Percentiles rank a stretch among this genome's conserved stretches.
Conservation (phyloP, 2,888 invertebrate genomes). For the Mesorhabditis spiculigera region DNA sequence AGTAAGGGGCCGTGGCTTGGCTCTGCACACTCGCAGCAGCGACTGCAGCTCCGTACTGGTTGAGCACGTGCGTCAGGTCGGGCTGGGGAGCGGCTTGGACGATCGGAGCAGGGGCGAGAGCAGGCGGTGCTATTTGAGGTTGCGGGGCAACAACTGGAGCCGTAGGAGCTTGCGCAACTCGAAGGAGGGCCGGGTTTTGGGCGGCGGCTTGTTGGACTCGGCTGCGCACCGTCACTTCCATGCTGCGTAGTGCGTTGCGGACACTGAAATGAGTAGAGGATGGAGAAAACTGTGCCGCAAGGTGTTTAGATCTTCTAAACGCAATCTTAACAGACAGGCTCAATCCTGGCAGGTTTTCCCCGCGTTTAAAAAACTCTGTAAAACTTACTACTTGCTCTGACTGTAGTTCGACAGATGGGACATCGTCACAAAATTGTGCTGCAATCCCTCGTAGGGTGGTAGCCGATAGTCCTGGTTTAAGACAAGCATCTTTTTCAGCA, state of each 20-base stretch:
- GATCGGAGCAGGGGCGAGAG: not conserved
- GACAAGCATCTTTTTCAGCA: slow-evolving; percentile 94
- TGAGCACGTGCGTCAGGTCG: slow-evolving; percentile 24
- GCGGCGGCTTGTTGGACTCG: slow-evolving; percentile 11
- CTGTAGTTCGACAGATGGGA: slow-evolving; percentile 40
- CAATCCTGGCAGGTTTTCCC: slow-evolving; percentile 7
- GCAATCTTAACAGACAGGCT: slow-evolving; percentile 5
- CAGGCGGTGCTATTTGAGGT: not conserved
- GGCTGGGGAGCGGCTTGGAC: slow-evolving; percentile 13
- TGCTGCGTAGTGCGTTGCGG: not conserved
- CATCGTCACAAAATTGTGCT: slow-evolving; percentile 54
- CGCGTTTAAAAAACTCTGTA: not conserved
- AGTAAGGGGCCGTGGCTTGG: slow-evolving; percentile 33
- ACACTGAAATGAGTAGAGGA: not conserved
- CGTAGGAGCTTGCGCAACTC: slow-evolving; percentile 8
- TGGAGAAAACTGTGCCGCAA: not conserved
- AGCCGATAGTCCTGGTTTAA: slow-evolving; percentile 94
- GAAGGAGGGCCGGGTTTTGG: slow-evolving; percentile 11
- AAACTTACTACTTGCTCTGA: slow-evolving; percentile 40
- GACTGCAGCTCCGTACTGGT: slow-evolving; percentile 27
- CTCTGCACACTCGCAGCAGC: slow-evolving; percentile 23
- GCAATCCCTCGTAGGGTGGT: slow-evolving; percentile 68
- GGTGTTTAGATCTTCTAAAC: not conserved
- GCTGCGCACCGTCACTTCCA: not conserved
- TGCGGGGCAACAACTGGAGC: slow-evolving; percentile 6